A percentile compares a stretch with the other conserved stretches of the same genome.
These are phyloP conservation scores for Dromius quadrimaculatus DNA, from an alignment of 2,888 invertebrate species.

Conservation along the genomic window DNA sequence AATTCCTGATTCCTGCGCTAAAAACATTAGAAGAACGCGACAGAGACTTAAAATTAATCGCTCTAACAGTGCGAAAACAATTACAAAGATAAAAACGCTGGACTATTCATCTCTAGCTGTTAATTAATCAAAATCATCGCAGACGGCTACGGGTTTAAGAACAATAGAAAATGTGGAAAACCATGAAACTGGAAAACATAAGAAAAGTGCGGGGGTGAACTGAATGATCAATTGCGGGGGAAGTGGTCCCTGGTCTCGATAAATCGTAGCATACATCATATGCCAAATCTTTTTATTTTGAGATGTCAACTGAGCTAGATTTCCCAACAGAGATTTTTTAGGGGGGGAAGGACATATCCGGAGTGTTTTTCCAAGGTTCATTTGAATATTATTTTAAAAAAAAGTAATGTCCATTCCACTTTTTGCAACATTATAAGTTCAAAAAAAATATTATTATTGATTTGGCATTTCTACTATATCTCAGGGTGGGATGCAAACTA, in stretches of 20 bases:
- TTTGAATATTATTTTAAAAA: too few relatives aligned
- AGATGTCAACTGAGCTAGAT: conserved; percentile 52
- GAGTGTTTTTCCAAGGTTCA: too few relatives aligned
- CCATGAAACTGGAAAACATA: too few relatives aligned
- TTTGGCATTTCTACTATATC: too few relatives aligned
- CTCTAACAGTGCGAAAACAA: conserved; percentile 48
- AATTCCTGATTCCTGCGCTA: conserved; percentile 5
- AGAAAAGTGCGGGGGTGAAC: background rate
- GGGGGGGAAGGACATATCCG: too few relatives aligned
- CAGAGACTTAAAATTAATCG: conserved; percentile 49
- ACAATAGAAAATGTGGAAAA: conserved; percentile 37
- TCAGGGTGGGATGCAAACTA: too few relatives aligned
- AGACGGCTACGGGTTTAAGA: conserved; percentile 3
- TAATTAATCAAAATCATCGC: conserved; percentile 48
- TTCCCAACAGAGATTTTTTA: conserved; percentile 36
- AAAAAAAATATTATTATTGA: too few relatives aligned
- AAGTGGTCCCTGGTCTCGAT: conserved; percentile 27
- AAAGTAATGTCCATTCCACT: too few relatives aligned
- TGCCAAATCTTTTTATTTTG: conserved; percentile 52
- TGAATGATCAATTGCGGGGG: conserved; percentile 16
- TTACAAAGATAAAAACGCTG: conserved; percentile 49
- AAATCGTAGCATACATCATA: conserved; percentile 50
- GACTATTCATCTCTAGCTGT: conserved; percentile 46
- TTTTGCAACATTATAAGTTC: too few relatives aligned
- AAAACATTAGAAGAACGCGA: conserved; percentile 21